Conservation (phyloP, 2,113 vertebrate genomes). For the Athene cunicularia region DNA sequence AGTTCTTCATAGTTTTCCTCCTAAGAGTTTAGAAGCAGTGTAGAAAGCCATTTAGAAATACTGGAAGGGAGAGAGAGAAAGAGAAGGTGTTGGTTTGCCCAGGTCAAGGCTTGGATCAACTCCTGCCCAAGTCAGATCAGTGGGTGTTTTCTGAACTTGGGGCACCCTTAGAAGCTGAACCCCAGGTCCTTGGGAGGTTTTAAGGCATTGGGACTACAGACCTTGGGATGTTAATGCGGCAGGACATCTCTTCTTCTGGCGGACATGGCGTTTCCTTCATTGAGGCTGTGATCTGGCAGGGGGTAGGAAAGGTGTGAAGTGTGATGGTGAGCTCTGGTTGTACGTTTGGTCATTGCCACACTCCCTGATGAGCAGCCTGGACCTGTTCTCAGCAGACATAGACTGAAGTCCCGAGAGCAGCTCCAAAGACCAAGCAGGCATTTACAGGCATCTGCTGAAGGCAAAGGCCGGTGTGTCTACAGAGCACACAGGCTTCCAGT, state of each 20-base stretch:
- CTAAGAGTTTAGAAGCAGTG: neutral
- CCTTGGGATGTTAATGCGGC: too few relatives aligned
- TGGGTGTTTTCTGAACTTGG: neutral
- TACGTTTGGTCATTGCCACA: rapidly evolving
- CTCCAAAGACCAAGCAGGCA: neutral
- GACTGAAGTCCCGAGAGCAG: neutral
- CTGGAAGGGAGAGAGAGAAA: neutral
- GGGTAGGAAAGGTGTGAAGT: neutral
- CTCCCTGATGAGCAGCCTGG: neutral
- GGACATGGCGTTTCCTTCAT: neutral
- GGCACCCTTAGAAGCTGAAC: neutral
- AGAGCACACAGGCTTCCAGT: neutral
- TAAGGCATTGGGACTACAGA: neutral
- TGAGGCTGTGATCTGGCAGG: rapidly evolving
- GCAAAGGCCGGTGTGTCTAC: neutral
- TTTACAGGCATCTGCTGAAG: neutral
- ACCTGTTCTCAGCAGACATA: neutral
- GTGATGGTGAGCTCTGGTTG: neutral
- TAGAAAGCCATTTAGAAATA: neutral
- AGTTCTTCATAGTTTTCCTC: neutral
- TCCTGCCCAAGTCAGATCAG: neutral
- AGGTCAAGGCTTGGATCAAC: neutral
- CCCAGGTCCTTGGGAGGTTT: neutral
- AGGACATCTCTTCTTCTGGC: neutral
- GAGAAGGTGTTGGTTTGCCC: neutral